Evolutionary conservation across 2,113 vertebrate species (phyloP).

Genomic region (Bostrychus sinensis): DNA sequence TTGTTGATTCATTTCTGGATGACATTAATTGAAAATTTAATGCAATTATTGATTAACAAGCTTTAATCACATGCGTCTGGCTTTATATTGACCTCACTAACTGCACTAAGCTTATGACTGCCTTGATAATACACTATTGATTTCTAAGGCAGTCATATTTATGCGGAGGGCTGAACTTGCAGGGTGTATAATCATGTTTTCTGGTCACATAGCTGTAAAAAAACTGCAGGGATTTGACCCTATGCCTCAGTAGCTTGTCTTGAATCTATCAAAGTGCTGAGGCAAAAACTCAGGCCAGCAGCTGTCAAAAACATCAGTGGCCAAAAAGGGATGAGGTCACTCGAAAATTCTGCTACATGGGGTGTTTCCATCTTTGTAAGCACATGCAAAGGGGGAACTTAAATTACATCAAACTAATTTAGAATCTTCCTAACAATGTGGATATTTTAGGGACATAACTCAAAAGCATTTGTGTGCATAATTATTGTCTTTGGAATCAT

Average conservation of each 20-base stretch:
- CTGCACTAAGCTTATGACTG: slow-evolving; percentile 40
- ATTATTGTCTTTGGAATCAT: no score
- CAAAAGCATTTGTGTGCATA: no score
- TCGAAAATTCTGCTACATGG: slow-evolving; percentile 43
- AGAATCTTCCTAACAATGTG: no score
- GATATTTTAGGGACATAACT: no score
- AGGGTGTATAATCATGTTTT: slow-evolving; percentile 55
- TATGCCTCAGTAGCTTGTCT: slow-evolving; percentile 62
- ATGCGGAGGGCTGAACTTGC: slow-evolving; percentile 52
- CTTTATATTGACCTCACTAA: slow-evolving; percentile 49
- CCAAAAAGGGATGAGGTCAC: slow-evolving; percentile 67
- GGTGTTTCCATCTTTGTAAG: slow-evolving; percentile 50
- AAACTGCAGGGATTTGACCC: slow-evolving; percentile 69
- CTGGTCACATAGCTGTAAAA: slow-evolving; percentile 55
- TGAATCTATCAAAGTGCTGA: slow-evolving; percentile 70
- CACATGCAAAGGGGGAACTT: slow-evolving; percentile 20
- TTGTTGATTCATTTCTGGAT: slow-evolving; percentile 30
- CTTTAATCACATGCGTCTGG: slow-evolving; percentile 62
- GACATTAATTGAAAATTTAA: slow-evolving; percentile 51
- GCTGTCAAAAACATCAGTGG: slow-evolving; percentile 59
- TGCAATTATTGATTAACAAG: slow-evolving; percentile 67
- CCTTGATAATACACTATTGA: slow-evolving; percentile 62
- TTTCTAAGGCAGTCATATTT: slow-evolving; percentile 36
- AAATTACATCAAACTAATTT: slow-evolving; percentile 29
- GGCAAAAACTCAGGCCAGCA: slow-evolving; percentile 58